These are phyloP conservation scores for Ferrisia virgata DNA, from an alignment of 2,888 invertebrate species.

Conservation along the genomic window DNA sequence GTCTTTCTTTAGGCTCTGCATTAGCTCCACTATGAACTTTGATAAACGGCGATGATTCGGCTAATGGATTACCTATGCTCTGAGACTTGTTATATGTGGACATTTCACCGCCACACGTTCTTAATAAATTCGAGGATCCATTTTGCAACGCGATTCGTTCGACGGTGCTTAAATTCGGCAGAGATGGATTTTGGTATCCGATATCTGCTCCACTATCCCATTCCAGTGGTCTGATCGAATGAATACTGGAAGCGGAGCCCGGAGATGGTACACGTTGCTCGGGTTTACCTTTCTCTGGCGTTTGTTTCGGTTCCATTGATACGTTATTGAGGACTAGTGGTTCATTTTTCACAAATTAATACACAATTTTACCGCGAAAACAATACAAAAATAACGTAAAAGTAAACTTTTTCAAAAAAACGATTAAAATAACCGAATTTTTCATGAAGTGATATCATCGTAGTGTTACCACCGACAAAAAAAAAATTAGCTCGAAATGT, in stretches of 20 bases:
- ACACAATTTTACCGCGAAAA: background rate
- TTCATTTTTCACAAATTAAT: background rate
- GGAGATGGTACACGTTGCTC: conserved; percentile 49
- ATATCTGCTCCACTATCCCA: conserved; percentile 88
- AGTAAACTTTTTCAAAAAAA: background rate
- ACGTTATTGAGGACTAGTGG: background rate
- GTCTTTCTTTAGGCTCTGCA: background rate
- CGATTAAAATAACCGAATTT: background rate
- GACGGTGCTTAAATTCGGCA: conserved; percentile 58
- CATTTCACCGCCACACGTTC: background rate
- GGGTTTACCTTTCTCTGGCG: background rate
- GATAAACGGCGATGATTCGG: conserved; percentile 16
- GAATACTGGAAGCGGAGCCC: conserved; percentile 72
- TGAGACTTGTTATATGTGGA: background rate
- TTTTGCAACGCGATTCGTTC: conserved; percentile 57
- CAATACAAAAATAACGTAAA: background rate
- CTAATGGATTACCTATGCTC: conserved; percentile 4
- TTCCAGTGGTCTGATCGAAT: conserved; percentile 72
- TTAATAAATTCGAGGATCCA: background rate
- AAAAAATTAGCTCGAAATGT: background rate
- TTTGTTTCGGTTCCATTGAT: background rate
- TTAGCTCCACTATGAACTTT: background rate
- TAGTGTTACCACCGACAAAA: background rate
- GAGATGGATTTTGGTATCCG: conserved; percentile 59
- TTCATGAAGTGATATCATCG: background rate